Evolutionary conservation across 2,113 vertebrate species (phyloP).

Genomic region (Lepus europaeus): DNA sequence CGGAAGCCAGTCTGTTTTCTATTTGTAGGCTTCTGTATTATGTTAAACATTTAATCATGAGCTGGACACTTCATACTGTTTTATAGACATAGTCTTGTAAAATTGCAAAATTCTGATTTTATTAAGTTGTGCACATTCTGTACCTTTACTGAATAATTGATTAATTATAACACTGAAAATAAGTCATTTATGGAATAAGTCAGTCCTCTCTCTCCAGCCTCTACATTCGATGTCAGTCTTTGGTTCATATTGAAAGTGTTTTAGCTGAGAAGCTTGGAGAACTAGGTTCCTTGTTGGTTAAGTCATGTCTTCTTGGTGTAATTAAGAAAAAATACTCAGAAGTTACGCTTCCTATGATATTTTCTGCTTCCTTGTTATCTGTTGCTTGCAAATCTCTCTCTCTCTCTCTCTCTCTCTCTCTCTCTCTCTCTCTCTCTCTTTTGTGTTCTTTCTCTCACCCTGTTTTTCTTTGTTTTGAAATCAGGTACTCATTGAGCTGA

Average conservation of each 20-base stretch:
- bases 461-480: slow-evolving; percentile 16
- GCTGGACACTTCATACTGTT: not conserved
- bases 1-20: not conserved
- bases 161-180: not conserved
- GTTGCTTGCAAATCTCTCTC: not conserved
- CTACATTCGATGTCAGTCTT: not conserved
- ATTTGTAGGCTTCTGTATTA: not conserved
- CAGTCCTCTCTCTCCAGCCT: not conserved
- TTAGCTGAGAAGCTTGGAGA: not conserved
- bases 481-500: not conserved
- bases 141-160: not conserved
- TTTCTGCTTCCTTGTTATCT: not conserved
- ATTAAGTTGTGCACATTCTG: not conserved
- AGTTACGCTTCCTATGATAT: not conserved
- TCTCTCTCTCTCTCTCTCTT: too few relatives aligned
- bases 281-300: not conserved
- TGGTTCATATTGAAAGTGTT: not conserved
- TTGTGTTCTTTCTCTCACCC: not conserved
- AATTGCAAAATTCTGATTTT: not conserved
- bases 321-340: not conserved
- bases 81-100: not conserved
- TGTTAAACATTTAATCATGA: not conserved
- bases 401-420: too few relatives aligned
- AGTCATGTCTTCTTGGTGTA: not conserved
- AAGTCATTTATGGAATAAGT: not conserved